phyloP scores from a whole-genome alignment of 1,140 invertebrate species.

The Papilio helenus region DNA sequence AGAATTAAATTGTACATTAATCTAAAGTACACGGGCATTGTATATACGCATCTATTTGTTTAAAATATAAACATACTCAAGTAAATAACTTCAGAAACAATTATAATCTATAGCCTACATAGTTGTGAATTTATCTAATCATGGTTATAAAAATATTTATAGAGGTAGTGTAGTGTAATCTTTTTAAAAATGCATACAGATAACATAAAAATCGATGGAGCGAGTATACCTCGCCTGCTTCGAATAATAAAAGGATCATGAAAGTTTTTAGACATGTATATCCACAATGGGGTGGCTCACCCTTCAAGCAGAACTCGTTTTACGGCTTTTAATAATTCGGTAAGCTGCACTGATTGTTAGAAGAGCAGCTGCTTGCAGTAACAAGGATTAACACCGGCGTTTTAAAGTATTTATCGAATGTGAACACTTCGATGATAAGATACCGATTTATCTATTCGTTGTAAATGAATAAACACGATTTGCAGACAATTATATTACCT shows the following conservation, averaged over 20 bases:
- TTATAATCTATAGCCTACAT: neutral
- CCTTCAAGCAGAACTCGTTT: slow-evolving; percentile 77
- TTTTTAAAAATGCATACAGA: slow-evolving; percentile 30
- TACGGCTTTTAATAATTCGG: slow-evolving; percentile 82
- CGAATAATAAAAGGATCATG: slow-evolving; percentile 73
- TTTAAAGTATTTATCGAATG: slow-evolving; percentile 58
- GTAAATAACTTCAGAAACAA: neutral
- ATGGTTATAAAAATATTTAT: neutral
- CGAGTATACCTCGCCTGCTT: slow-evolving; percentile 59
- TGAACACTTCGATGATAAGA: slow-evolving; percentile 60
- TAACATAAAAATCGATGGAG: slow-evolving; percentile 57
- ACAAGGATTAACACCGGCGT: slow-evolving; percentile 68
- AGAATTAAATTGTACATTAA: neutral
- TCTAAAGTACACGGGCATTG: neutral
- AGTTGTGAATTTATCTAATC: neutral
- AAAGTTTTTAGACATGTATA: slow-evolving; percentile 67
- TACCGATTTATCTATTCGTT: slow-evolving; percentile 1
- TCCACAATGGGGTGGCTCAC: slow-evolving; percentile 75
- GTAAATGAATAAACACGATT: neutral
- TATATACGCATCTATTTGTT: neutral
- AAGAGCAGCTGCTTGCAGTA: slow-evolving; percentile 70
- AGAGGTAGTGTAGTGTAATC: neutral
- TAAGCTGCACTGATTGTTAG: slow-evolving; percentile 80
- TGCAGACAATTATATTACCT: too few relatives aligned
- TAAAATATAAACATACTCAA: neutral